Conservation (phyloP, 2,888 invertebrate species). For the Neria commutata region DNA sequence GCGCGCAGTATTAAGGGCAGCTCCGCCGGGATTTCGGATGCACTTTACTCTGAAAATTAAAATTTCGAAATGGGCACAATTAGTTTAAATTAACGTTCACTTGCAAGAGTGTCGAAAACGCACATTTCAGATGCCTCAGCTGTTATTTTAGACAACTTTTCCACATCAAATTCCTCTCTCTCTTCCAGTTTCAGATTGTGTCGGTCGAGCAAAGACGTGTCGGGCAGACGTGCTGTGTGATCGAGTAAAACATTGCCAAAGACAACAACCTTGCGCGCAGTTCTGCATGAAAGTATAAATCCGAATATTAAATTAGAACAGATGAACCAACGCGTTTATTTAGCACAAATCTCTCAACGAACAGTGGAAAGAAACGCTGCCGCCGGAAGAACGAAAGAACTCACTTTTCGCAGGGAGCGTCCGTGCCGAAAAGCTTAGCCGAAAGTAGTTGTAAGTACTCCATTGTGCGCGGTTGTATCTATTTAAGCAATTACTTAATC, state of each 20-base stretch:
- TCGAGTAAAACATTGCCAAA: slow-evolving; percentile 60
- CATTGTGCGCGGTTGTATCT: slow-evolving; percentile 34
- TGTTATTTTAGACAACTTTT: slow-evolving; percentile 44
- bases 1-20: slow-evolving; percentile 64
- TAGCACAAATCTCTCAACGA: too few relatives aligned
- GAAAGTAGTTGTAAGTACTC: slow-evolving; percentile 44
- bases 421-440: slow-evolving; percentile 40
- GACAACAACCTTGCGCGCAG: slow-evolving; percentile 55
- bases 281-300: neutral
- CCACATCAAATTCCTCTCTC: slow-evolving; percentile 53
- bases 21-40: slow-evolving; percentile 59
- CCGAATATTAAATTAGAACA: neutral
- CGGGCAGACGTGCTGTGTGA: slow-evolving; percentile 45
- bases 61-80: too few relatives aligned
- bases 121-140: slow-evolving; percentile 44
- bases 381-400: slow-evolving; percentile 18
- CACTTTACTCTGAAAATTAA: neutral
- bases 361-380: neutral
- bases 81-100: neutral
- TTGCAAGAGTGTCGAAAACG: slow-evolving; percentile 9
- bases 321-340: too few relatives aligned
- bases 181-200: slow-evolving; percentile 46
- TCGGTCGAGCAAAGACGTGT: slow-evolving; percentile 48
- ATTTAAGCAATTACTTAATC: neutral
- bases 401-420: slow-evolving; percentile 35